Percentiles rank a stretch among this genome's conserved stretches.
Evolutionary conservation across 2,113 vertebrate genomes (phyloP).

Genomic region (Lethenteron camtschaticum): DNA sequence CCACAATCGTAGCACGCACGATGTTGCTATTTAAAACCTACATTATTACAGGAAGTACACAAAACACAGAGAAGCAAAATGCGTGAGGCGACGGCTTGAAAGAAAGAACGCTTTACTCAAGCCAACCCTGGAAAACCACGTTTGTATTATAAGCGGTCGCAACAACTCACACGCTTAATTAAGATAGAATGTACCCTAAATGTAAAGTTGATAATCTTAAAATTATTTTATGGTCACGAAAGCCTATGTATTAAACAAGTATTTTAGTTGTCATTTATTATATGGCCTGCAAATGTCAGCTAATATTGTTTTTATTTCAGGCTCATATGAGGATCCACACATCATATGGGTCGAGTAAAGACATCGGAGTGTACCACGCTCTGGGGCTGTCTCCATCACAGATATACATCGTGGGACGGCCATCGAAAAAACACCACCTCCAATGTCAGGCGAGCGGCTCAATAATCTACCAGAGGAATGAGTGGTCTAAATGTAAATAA

Average conservation of each 20-base stretch:
- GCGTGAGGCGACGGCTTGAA: too few relatives aligned
- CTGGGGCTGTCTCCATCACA: slow-evolving; percentile 62
- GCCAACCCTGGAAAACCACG: too few relatives aligned
- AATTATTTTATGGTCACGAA: not conserved
- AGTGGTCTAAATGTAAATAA: too few relatives aligned
- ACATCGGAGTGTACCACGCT: slow-evolving; percentile 89
- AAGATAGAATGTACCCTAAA: not conserved
- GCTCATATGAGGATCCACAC: slow-evolving; percentile 95
- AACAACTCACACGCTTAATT: not conserved
- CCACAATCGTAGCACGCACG: not conserved
- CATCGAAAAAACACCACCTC: slow-evolving; percentile 85
- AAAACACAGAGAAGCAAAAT: too few relatives aligned
- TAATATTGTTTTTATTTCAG: slow-evolving; percentile 25
- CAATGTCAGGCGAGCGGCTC: slow-evolving; percentile 59
- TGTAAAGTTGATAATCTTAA: not conserved
- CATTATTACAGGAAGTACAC: not conserved
- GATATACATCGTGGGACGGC: slow-evolving; percentile 83
- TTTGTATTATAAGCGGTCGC: too few relatives aligned
- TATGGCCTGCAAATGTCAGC: not conserved
- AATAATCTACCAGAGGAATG: not conserved
- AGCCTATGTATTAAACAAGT: not conserved
- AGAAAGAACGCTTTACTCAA: too few relatives aligned
- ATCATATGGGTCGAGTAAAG: slow-evolving; percentile 84
- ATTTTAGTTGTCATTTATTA: slow-evolving; percentile 6
- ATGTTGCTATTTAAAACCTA: not conserved